Evolutionary conservation across 2,888 invertebrate species (phyloP).

Genomic region (Patella caerulea): DNA sequence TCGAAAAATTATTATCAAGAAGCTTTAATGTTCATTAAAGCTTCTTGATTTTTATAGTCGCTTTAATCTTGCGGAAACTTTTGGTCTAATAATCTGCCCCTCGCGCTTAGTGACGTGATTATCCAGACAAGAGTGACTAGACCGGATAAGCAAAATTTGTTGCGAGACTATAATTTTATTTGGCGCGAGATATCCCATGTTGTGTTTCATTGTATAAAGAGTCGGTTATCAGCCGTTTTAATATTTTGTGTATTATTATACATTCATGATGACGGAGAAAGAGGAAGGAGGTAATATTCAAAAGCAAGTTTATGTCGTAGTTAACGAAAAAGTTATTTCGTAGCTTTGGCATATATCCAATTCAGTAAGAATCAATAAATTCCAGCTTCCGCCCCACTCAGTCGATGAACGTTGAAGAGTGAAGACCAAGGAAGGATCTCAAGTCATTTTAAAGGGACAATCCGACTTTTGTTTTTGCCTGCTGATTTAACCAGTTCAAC

Average conservation of each 20-base stretch:
- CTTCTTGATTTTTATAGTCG: no score
- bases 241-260: no score
- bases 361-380: conserved; percentile 15
- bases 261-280: conserved; percentile 16
- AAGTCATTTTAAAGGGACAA: no score
- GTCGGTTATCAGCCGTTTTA: background rate
- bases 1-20: no score
- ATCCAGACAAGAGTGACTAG: background rate
- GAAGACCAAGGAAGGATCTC: no score
- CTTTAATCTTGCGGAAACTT: no score
- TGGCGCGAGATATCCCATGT: conserved; percentile 31
- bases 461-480: no score
- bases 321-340: background rate
- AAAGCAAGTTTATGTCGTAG: background rate
- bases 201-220: background rate
- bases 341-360: background rate
- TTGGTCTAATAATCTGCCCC: no score
- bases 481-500: no score
- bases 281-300: conserved; percentile 17
- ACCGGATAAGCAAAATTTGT: background rate
- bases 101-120: no score
- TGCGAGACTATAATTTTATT: conserved; percentile 23
- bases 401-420: conserved; percentile 23
- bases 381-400: conserved; percentile 40
- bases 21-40: no score